Conservation (phyloP, 2,888 invertebrate species). For the Acrocyrtus sp. region DNA sequence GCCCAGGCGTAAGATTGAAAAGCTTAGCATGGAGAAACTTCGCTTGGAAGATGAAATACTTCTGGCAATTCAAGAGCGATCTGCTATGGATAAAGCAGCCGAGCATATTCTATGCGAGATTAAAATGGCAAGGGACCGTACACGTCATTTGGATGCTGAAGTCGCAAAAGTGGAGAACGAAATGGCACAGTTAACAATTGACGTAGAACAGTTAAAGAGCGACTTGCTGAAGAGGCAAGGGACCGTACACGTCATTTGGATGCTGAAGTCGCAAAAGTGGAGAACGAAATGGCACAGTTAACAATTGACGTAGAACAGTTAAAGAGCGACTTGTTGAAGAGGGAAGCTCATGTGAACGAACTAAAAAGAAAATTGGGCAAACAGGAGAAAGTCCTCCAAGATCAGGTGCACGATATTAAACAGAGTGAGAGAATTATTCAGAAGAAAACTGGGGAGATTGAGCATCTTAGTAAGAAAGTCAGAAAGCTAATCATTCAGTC, state of each 20-base stretch:
- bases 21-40: constrained; percentile 70
- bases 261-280: constrained; percentile 61
- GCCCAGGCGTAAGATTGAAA: constrained; percentile 67
- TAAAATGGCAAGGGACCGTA: constrained; percentile 69
- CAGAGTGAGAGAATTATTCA: constrained; percentile 67
- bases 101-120: constrained; percentile 66
- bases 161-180: constrained; percentile 61
- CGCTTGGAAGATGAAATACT: constrained; percentile 75
- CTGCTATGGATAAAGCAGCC: constrained; percentile 77
- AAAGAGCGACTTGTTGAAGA: constrained; percentile 67
- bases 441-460: constrained; percentile 70
- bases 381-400: constrained; percentile 64
- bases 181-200: constrained; percentile 64
- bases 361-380: constrained; percentile 68
- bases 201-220: constrained; percentile 71
- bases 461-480: constrained; percentile 70
- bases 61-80: constrained; percentile 74
- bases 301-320: constrained; percentile 71
- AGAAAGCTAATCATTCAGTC: constrained; percentile 68
- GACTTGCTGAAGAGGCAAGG: constrained; percentile 66
- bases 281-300: constrained; percentile 59
- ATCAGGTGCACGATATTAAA: constrained; percentile 66
- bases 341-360: constrained; percentile 55
- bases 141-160: constrained; percentile 69
- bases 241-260: constrained; percentile 71